Base-by-base conservation (phyloP, 2,113 vertebrate species). In the Prunella fulvescens region DNA sequence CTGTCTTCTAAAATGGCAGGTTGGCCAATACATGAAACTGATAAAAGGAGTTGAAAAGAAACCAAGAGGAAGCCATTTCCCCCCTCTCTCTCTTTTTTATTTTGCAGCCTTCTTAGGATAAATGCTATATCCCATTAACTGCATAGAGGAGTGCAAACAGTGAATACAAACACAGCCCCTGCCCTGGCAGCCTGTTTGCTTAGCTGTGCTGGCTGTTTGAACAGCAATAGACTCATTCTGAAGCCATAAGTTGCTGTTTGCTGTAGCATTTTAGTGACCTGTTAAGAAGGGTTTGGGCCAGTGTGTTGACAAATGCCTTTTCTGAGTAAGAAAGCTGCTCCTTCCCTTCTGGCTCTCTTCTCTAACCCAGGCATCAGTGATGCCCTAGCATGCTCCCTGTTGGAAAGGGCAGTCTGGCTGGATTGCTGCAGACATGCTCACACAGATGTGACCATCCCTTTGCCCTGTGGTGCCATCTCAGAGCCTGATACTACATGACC, bases 121-220 rank as follows among this genome's bases (percentile, higher is more conserved):
- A 89, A 92, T 39, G 35, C 66, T 85, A 45, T 93, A 88, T 77
- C 73, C 92, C 77, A 82, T 92, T 95, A 89, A 70, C 33, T 77
- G 81, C 37, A 5, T 3, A 83, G 64, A 90, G 53, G 47, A 81
- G 72, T 74, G 88, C 89, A 92, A 97, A 97, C 77, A 95, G 31
- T 1, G 10, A 93, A 23, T 65, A 77, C 93, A 97, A 95, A 97
- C 77, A 96, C 22, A 88, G 81, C 47, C 45, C 67, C 40, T 88
- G 58, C 56, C 93, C 78, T 39, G 26, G 40, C 11, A 17, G 53
- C 47, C 65, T 96, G 86, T 96, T 97, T 97, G 91, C 65, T 95
- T 95, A 97, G 93, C 92, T 96, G 92, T 76, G 81, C 82, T 86
- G 91, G 44, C 61, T 93, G 78, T 97, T 97, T 96, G 93, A 91